Evolutionary conservation across 2,113 vertebrate genomes (phyloP).

Genomic region (Cervus canadensis): DNA sequence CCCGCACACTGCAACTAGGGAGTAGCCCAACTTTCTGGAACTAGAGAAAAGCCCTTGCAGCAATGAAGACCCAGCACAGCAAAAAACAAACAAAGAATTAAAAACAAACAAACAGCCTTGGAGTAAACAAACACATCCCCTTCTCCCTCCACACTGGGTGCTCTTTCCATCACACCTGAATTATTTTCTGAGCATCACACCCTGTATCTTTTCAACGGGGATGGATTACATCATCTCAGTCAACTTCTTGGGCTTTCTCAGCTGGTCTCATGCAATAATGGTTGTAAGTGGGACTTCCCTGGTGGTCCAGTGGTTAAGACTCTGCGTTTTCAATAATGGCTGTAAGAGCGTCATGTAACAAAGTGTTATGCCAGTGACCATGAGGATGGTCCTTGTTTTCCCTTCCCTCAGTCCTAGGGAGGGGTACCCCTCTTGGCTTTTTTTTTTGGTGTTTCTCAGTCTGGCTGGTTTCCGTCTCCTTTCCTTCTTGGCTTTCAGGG

Average conservation of each 20-base stretch:
- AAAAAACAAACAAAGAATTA: background rate
- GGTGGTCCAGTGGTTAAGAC: background rate
- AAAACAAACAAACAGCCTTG: background rate
- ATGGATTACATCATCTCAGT: background rate
- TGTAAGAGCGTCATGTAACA: fast-evolving
- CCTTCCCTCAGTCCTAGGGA: background rate
- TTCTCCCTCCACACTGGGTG: background rate
- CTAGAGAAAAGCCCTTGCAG: background rate
- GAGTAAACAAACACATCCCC: too few species aligned
- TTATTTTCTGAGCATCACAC: background rate
- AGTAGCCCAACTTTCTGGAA: background rate
- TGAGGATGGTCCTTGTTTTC: fast-evolving
- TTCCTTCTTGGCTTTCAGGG: conserved; percentile 48
- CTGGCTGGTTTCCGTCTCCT: background rate
- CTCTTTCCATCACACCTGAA: background rate
- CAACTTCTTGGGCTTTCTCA: background rate
- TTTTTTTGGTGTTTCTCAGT: background rate
- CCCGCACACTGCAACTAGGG: background rate
- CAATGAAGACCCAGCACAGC: background rate
- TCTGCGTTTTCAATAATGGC: background rate
- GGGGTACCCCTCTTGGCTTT: background rate
- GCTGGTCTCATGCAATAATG: background rate
- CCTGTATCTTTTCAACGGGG: background rate
- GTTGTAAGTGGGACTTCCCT: background rate
- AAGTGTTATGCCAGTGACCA: background rate